Base-by-base conservation (phyloP, 2,797 vertebrate genomes). In the Sebastes matsubarae region DNA sequence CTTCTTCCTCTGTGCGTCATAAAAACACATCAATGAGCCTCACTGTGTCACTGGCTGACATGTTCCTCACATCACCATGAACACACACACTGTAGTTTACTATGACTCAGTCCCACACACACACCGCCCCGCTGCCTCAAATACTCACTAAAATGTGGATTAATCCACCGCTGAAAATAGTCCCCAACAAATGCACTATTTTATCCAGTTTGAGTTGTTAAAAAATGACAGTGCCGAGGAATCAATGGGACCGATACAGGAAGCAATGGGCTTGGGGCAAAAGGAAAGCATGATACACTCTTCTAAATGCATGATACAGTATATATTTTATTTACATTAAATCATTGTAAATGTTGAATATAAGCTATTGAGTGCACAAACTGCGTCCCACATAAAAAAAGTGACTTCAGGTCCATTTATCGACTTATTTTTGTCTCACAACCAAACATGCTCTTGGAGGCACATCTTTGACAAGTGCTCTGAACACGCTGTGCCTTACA, bases 351-450 rank as follows among this genome's bases (percentile, higher is more conserved):
- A 7, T 70, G 38, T 72, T 75, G 69, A 80, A 59, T 72, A 30
- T 12, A 66, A 52, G 65, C 32, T 76, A 4, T 16, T 29, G 11
- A 27, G 54, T 73, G 66, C 71, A 73, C 24, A 75, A 84, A 75
- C 68, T 66, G 25, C 3, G 8, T 22, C 58, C 66, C 75, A 79
- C 67, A 72, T 32, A 73, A 67, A 72, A 46, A 75, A 83, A 72
- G 72, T 52, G 87, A 88, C 85, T 89, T 82, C 50, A 75, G 81
- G 75, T 90, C 83, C 80, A 80, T 84, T 88, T 91, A 93, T 93
- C 54, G 80, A 90, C 83, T 30, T 88, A 80, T 91, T 92, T 88
- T 87, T 27, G 69, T 86, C 85, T 92, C 67, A 38, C 55, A 78
- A 79, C 59, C 66, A 85, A 88, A 91, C 68, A 34, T 25, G 60